These are phyloP conservation scores for Scolopax bukidnonensis DNA, from an alignment of 2,797 vertebrate genomes.

Conservation along the genomic window DNA sequence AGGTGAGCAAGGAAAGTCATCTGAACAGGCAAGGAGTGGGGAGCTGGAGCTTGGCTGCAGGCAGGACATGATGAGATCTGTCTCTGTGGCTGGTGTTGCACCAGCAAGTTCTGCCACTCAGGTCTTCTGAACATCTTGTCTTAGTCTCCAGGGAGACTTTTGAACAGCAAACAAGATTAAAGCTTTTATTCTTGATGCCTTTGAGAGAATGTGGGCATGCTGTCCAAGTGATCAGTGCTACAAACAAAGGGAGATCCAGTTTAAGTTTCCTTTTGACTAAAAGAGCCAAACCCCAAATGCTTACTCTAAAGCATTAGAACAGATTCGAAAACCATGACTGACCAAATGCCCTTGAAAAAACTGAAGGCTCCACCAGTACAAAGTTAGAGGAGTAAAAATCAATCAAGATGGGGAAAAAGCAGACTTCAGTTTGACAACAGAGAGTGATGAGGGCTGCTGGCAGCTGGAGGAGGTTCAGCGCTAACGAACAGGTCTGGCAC, in stretches of 20 bases:
- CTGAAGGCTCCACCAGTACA: background rate
- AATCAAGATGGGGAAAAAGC: background rate
- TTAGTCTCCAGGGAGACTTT: background rate
- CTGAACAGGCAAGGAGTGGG: background rate
- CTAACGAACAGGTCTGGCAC: background rate
- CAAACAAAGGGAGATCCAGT: background rate
- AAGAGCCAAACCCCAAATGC: background rate
- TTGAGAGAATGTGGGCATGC: background rate
- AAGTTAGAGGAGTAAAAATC: background rate
- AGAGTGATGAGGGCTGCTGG: background rate
- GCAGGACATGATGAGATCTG: background rate
- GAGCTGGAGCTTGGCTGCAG: background rate
- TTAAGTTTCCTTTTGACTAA: background rate
- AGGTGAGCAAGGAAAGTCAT: background rate
- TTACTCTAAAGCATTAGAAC: background rate
- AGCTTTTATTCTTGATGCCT: background rate
- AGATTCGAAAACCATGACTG: background rate
- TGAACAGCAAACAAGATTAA: background rate
- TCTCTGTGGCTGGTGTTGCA: background rate
- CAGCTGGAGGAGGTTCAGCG: background rate
- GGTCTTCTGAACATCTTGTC: background rate
- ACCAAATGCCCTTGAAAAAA: background rate
- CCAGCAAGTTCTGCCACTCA: background rate
- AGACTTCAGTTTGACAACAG: background rate
- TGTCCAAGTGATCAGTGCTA: background rate